These are phyloP conservation scores for Parasteatoda lunata DNA, from an alignment of 2,888 invertebrate genomes.

Conservation along the genomic window DNA sequence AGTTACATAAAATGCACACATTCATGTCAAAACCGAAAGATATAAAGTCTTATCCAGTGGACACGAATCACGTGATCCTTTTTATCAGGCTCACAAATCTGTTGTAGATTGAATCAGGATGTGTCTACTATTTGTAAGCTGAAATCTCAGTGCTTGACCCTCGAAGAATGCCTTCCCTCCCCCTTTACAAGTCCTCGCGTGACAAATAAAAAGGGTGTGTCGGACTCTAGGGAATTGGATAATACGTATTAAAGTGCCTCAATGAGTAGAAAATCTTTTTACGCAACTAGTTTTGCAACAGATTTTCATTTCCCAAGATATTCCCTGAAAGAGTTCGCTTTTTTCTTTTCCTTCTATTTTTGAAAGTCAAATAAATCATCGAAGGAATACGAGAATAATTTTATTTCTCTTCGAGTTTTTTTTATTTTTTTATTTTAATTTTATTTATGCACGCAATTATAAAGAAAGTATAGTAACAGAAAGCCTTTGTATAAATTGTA, in stretches of 20 bases:
- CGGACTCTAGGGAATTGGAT: constrained; percentile 14
- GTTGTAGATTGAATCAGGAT: constrained; percentile 2
- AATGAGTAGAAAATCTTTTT: constrained; percentile 34
- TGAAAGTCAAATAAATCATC: no score
- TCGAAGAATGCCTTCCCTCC: background rate
- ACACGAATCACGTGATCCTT: background rate
- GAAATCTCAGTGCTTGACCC: background rate
- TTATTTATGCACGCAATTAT: no score
- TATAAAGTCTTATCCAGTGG: background rate
- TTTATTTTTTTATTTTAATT: no score
- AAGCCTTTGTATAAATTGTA: no score
- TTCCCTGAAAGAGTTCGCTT: background rate
- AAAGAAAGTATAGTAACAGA: no score
- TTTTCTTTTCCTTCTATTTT: background rate
- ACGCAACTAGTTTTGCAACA: constrained; percentile 59
- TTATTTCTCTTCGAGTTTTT: no score
- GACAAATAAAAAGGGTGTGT: constrained; percentile 41
- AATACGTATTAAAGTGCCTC: constrained; percentile 23
- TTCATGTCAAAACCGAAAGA: background rate
- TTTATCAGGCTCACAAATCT: background rate
- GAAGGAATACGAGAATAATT: no score
- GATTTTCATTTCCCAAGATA: constrained; percentile 3
- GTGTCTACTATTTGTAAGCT: background rate
- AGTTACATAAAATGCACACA: background rate
- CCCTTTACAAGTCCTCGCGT: constrained; percentile 20